A percentile compares a stretch with the other conserved stretches of the same genome.
Conservation (phyloP, 2,797 vertebrate genomes). For the Gymnothorax javanicus region DNA sequence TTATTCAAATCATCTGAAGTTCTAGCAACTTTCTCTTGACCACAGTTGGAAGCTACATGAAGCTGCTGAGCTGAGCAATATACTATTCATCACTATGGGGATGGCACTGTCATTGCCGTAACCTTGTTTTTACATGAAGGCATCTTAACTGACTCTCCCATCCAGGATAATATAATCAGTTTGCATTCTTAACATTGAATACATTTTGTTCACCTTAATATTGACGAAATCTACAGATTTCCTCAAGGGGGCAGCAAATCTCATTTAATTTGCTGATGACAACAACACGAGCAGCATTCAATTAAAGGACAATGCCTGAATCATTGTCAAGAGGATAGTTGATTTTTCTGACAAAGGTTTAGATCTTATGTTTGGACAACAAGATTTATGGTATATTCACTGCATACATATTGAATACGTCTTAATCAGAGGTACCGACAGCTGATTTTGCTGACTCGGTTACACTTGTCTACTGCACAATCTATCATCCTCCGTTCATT, state of each 20-base stretch:
- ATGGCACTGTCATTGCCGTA: neutral
- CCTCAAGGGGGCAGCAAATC: slow-evolving; percentile 4
- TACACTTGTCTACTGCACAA: neutral
- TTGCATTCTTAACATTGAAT: no score
- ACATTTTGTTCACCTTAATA: no score
- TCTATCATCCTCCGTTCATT: neutral
- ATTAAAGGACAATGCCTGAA: neutral
- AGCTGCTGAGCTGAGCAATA: neutral
- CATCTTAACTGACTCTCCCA: no score
- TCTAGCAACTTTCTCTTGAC: neutral
- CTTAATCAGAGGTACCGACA: neutral
- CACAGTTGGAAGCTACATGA: no score
- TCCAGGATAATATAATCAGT: no score
- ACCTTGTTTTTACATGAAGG: no score
- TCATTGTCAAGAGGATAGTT: neutral
- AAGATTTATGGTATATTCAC: neutral
- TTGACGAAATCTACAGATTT: neutral
- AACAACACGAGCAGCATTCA: neutral
- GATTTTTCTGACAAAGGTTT: neutral
- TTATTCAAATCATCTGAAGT: no score
- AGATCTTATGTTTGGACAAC: neutral
- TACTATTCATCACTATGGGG: neutral
- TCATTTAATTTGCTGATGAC: neutral
- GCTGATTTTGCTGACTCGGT: neutral
- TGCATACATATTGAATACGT: neutral